Conservation (phyloP, 2,113 vertebrate genomes). For the Forbesichthys papilliferus region DNA sequence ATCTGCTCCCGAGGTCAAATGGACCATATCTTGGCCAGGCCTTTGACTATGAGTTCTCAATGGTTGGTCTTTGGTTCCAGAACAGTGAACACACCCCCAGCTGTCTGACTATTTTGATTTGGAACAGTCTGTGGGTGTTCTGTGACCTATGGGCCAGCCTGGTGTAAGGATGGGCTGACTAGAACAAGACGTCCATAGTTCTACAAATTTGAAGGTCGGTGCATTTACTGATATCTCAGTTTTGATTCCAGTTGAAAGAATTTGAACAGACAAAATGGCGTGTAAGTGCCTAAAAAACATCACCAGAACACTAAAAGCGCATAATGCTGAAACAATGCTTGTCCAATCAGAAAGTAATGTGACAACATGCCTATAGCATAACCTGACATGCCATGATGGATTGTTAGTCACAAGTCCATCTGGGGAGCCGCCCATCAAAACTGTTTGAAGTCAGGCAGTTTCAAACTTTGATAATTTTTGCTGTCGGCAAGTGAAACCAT, state of each 20-base stretch:
- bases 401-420: too few relatives aligned
- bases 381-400: too few relatives aligned
- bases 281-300: neutral
- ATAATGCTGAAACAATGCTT: too few relatives aligned
- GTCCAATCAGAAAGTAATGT: too few relatives aligned
- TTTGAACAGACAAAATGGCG: slow-evolving; percentile 1
- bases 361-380: too few relatives aligned
- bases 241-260: slow-evolving; percentile 1
- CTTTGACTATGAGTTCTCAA: slow-evolving; percentile 21
- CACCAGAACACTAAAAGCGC: neutral
- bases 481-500: too few relatives aligned
- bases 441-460: too few relatives aligned
- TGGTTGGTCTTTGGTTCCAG: slow-evolving; percentile 5
- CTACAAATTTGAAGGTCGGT: neutral
- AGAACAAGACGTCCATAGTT: slow-evolving; percentile 51
- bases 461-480: too few relatives aligned
- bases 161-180: slow-evolving; percentile 18
- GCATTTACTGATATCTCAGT: neutral
- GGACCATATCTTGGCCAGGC: slow-evolving; percentile 15
- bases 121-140: slow-evolving; percentile 49
- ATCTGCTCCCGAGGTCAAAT: slow-evolving; percentile 38
- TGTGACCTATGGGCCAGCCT: slow-evolving; percentile 37
- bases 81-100: neutral
- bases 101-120: slow-evolving; percentile 47
- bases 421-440: too few relatives aligned